Conservation (phyloP, 2,113 vertebrate genomes). For the Tauraco erythrolophus region DNA sequence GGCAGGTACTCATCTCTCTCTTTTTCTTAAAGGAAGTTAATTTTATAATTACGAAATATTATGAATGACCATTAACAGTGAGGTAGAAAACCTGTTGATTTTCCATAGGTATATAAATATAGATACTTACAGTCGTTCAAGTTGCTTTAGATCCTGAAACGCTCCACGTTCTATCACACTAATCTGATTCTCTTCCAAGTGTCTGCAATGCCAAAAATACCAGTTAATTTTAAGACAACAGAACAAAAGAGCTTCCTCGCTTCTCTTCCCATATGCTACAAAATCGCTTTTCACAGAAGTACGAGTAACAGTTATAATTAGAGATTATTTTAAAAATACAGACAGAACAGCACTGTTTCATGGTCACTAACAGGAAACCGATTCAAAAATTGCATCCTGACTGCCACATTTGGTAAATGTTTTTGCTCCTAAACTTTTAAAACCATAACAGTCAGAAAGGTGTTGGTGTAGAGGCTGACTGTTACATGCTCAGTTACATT, state of each 20-base stretch:
- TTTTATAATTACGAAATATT: neutral
- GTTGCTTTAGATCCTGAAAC: slow-evolving; percentile 96
- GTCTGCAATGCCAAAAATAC: slow-evolving; percentile 78
- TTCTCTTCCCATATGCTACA: neutral
- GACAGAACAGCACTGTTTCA: neutral
- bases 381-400: neutral
- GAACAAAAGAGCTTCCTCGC: neutral
- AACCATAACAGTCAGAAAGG: neutral
- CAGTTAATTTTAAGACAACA: slow-evolving; percentile 12
- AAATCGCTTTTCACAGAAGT: neutral
- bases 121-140: slow-evolving; percentile 94
- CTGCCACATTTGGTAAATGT: neutral
- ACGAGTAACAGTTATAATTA: neutral
- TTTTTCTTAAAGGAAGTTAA: neutral
- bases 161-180: slow-evolving; percentile 94
- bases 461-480: neutral
- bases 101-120: neutral
- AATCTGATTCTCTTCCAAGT: slow-evolving; percentile 98
- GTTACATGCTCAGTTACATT: too few relatives aligned
- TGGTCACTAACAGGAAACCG: neutral
- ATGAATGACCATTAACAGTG: neutral
- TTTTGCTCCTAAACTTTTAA: neutral
- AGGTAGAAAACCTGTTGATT: neutral
- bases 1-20: neutral
- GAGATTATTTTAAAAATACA: neutral